phyloP scores from a whole-genome alignment of 2,797 vertebrate species.

The Syngnathus rostellatus region DNA sequence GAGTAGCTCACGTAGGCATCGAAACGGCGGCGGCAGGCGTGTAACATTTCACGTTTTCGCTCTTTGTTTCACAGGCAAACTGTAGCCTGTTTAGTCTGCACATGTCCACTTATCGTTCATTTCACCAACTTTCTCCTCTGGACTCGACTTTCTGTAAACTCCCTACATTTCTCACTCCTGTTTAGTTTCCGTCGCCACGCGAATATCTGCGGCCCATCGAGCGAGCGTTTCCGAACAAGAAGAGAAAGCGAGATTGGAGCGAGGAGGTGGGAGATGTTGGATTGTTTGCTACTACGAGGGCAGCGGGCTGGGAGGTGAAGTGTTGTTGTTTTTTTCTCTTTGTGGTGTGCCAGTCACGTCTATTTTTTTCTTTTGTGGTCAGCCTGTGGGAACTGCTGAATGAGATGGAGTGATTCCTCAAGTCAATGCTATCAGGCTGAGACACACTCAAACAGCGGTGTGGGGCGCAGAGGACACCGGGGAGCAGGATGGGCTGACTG shows the following conservation, averaged over 20 bases:
- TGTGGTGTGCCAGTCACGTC: slow-evolving; percentile 45
- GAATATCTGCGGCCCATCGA: slow-evolving; percentile 44
- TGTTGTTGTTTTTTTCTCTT: slow-evolving; percentile 4
- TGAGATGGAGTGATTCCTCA: slow-evolving; percentile 60
- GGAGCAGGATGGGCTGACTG: slow-evolving; percentile 17
- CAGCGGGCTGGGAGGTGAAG: slow-evolving; percentile 39
- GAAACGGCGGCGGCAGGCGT: slow-evolving; percentile 15
- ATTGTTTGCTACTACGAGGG: slow-evolving; percentile 43
- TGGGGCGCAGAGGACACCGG: slow-evolving; percentile 3
- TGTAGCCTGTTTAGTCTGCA: slow-evolving; percentile 49
- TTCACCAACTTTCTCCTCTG: slow-evolving; percentile 20
- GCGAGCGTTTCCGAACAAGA: slow-evolving; percentile 17
- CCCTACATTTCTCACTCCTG: slow-evolving; percentile 38
- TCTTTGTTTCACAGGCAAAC: slow-evolving; percentile 33
- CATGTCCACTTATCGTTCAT: slow-evolving; percentile 48
- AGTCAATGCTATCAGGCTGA: slow-evolving; percentile 61
- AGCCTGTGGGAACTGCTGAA: slow-evolving; percentile 56
- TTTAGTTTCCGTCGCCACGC: slow-evolving; percentile 38
- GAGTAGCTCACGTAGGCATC: neutral
- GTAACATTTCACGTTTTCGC: slow-evolving; percentile 42
- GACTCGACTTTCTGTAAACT: slow-evolving; percentile 36
- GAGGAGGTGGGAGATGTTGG: slow-evolving; percentile 16
- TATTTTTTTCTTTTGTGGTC: slow-evolving; percentile 56
- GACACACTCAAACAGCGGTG: slow-evolving; percentile 55
- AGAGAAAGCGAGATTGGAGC: slow-evolving; percentile 6